Evolutionary conservation across 37 sponge, comb jelly and placozoan genomes (phyloP).

Genomic region (Cliona cf. orientalis): DNA sequence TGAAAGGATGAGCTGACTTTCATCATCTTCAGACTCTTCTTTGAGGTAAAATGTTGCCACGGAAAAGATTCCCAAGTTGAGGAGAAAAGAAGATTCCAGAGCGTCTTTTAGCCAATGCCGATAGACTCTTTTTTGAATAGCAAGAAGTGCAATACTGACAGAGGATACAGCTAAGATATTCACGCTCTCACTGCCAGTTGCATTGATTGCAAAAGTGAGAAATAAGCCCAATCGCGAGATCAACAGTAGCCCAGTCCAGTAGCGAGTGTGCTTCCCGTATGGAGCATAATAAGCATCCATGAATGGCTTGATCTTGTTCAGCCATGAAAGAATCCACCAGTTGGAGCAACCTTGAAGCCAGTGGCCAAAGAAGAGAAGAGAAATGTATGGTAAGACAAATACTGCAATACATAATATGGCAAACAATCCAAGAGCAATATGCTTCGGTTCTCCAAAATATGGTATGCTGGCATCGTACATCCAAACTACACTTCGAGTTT

Average conservation of each 20-base stretch:
- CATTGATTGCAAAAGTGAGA: no score
- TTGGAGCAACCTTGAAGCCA: neutral
- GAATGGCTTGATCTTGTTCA: constrained; percentile 6
- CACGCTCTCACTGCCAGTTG: neutral
- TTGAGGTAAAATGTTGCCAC: neutral
- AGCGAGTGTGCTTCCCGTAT: neutral
- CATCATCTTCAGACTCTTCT: neutral
- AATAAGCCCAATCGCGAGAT: no score
- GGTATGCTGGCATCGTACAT: no score
- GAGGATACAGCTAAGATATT: neutral
- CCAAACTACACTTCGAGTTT: neutral
- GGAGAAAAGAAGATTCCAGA: neutral
- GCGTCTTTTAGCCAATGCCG: no score
- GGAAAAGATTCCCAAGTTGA: neutral
- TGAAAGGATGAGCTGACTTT: neutral
- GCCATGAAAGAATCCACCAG: neutral
- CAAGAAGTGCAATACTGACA: neutral
- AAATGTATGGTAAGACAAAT: constrained; percentile 27
- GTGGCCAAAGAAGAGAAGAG: constrained; percentile 2
- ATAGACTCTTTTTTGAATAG: neutral
- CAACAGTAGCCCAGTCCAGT: constrained; percentile 47
- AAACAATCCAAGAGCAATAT: constrained; percentile 10
- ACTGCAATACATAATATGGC: neutral
- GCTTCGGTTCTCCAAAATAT: constrained; percentile 20
- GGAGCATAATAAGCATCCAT: constrained; percentile 26